phyloP scores from a whole-genome alignment of 2,113 vertebrate species.

The Oreamnos americanus region DNA sequence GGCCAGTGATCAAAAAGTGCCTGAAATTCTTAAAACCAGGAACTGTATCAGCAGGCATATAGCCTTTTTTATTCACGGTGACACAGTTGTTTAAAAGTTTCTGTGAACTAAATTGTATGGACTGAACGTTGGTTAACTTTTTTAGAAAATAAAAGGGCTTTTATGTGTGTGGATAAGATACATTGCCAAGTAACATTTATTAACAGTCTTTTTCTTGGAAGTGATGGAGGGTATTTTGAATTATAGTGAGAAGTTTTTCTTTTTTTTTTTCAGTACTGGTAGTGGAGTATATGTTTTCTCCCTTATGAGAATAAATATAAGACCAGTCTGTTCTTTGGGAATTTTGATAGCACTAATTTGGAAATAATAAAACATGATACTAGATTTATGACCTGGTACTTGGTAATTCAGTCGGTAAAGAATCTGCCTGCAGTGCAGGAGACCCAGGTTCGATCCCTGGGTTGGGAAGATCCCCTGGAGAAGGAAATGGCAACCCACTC shows the following conservation, averaged over 20 bases:
- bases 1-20: neutral
- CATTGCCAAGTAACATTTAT: neutral
- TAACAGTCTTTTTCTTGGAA: neutral
- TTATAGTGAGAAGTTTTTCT: slow-evolving; percentile 14
- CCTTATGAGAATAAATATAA: neutral
- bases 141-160: neutral
- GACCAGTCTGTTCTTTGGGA: neutral
- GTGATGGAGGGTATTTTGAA: neutral
- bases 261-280: neutral
- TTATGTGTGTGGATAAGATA: neutral
- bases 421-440: neutral
- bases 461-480: neutral
- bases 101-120: neutral
- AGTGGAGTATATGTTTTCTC: neutral
- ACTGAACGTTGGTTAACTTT: neutral
- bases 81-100: neutral
- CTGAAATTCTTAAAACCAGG: neutral
- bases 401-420: neutral
- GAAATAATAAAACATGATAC: neutral
- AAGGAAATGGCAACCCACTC: neutral
- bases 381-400: slow-evolving; percentile 13
- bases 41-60: neutral
- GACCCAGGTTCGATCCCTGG: neutral
- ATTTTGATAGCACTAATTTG: slow-evolving; percentile 14
- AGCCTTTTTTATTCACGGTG: neutral